phyloP scores from a whole-genome alignment of 2,113 vertebrate genomes.

The Gavialis gangeticus region DNA sequence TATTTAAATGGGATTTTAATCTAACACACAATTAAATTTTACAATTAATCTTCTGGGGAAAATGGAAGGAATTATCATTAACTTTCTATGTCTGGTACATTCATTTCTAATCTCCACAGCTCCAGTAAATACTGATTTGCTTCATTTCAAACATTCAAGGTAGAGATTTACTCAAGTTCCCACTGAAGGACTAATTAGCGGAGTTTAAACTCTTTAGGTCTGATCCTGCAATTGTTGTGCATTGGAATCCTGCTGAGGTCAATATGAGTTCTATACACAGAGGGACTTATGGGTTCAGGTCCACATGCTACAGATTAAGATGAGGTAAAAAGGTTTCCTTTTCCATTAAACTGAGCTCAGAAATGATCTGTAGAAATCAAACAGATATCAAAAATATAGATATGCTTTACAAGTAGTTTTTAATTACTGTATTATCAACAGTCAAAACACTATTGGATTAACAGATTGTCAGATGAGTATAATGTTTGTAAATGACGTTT shows the following conservation, averaged over 20 bases:
- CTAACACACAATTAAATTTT: conserved; percentile 77
- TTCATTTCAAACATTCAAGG: conserved; percentile 75
- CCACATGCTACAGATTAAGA: conserved; percentile 52
- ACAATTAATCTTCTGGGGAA: conserved; percentile 78
- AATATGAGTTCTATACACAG: conserved; percentile 59
- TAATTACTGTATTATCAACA: conserved; percentile 72
- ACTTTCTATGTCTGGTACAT: conserved; percentile 68
- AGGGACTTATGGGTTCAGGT: conserved; percentile 55
- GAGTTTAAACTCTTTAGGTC: conserved; percentile 69
- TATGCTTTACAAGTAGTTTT: conserved; percentile 53
- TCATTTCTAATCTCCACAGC: conserved; percentile 69
- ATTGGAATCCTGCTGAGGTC: conserved; percentile 57
- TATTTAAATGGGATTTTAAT: conserved; percentile 82
- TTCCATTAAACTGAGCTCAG: conserved; percentile 51
- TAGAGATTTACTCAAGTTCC: conserved; percentile 69
- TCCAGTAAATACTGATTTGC: conserved; percentile 73
- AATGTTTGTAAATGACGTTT: conserved; percentile 26
- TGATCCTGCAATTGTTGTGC: conserved; percentile 25
- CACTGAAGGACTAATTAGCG: conserved; percentile 71
- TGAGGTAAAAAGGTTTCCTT: conserved; percentile 56
- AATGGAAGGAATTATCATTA: conserved; percentile 79
- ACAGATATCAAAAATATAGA: conserved; percentile 1
- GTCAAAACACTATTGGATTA: conserved; percentile 66
- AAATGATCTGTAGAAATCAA: conserved; percentile 48
- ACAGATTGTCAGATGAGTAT: conserved; percentile 64